Base-by-base conservation (phyloP, 2,113 vertebrate genomes). In the Xenopus borealis region DNA sequence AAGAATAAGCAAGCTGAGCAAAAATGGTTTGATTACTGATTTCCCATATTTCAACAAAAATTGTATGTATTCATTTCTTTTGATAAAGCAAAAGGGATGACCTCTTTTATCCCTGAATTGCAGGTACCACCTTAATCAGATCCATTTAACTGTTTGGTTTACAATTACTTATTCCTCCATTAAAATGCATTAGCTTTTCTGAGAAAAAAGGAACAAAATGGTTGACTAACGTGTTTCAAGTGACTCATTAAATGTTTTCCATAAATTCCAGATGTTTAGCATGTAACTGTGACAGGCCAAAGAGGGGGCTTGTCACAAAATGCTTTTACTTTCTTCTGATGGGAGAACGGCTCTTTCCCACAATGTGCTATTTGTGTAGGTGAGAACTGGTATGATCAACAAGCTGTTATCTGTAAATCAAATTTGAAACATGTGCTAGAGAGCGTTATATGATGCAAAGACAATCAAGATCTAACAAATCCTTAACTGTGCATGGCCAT, bases 181-280 rank as follows among this genome's bases (percentile, higher is more conserved):
- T 23, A 45, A 2, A 69, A 76, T 52, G 20, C 27, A 40, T 46
- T 68, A 53, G 20, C n/a, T 75, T n/a, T 4, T 62, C 46, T 52
- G 20, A 14, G 33, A 81, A 80, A 66, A 81, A 80, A 66, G 72
- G 74, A 81, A 86, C 86, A 90, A 88, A 90, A 90, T 89, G 90
- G 86, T 79, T 45, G 66, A 44, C 72, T 66, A 81, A 81, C 85
- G 79, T 83, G 0, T 72, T 82, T 85, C 80, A 86, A 87, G 80
- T 7, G 80, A 69, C 76, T 82, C 84, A 79, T 86, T 80, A 75
- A 62, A 65, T 19, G 0, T 80, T 81, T 79, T 77, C 81, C 79
- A 82, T 80, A 81, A 69, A 83, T 81, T 72, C 84, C 84, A 87
- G 84, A 86, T 82, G 78, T 78, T 85, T 85, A 80, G 84, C 80